Evolutionary conservation across 53 echinoderm and acorn worm species (phyloP), one percentile per base, ranked within the genome.

Genomic region (Henricia sp.): DNA sequence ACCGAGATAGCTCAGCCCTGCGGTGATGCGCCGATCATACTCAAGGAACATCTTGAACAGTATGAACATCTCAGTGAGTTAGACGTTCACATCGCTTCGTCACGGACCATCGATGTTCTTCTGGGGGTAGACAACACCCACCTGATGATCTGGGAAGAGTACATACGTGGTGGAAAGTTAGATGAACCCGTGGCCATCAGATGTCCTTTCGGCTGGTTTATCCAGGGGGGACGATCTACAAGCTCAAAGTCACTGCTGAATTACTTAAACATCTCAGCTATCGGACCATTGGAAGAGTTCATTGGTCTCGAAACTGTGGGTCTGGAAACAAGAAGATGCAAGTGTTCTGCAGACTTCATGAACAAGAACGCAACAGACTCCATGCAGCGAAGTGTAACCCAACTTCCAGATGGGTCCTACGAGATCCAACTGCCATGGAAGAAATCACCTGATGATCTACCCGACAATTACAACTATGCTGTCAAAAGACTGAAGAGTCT

Each of bases 1-100:
- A 92, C 92, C 14, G 88, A 91, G 50, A 92, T 92, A 11, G 82
- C 78, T 42, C 67, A 76, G 51, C 92, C 92, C 26, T 92, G 92
- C 62, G 92, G 82, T 9, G 74, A 89, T 36, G 71, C 71, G 13
- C 86, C 92, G 19, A 66, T 88, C 24, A 62, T 91, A 38, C 38
- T 46, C 23, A 40, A 57, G 14, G 84, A 84, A 37, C 70, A 89
- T 33, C 89, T 92, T 25, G 82, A 86, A 19, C 66, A 64, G 48
- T 89, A 83, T 41, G 52, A 68, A 29, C 89, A 92, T 30, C 68
- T 86, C 10, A 72, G 82, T 4, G 53, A 78, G n/a, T 67, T 88
- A 64, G 72, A 84, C 40, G 40, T 91, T 23, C 69, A 84, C 11
- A 13, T 65, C 24, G 88, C 93, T 25, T 88, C 90, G n/a, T 93